These are phyloP conservation scores for Acrocephalus kingi DNA, from an alignment of 2,113 vertebrate genomes.

Conservation along the genomic window DNA sequence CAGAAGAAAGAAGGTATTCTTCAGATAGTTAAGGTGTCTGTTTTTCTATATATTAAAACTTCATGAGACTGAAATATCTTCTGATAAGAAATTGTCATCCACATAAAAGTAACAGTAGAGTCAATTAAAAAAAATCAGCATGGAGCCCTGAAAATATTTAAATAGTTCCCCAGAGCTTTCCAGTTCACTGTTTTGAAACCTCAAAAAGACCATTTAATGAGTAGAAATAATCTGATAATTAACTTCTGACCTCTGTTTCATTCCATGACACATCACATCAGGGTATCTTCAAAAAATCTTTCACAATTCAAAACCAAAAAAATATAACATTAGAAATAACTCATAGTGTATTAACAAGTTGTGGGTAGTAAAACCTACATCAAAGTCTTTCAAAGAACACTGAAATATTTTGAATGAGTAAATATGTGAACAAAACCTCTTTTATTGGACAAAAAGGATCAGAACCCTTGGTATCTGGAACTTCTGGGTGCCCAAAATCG, in stretches of 20 bases:
- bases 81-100: neutral
- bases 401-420: neutral
- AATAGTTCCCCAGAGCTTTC: neutral
- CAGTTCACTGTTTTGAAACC: neutral
- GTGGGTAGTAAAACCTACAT: neutral
- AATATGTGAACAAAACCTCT: neutral
- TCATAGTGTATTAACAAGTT: neutral
- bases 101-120: neutral
- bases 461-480: neutral
- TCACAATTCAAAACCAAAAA: neutral
- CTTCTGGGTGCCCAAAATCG: neutral
- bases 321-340: neutral
- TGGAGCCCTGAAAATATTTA: neutral
- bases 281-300: neutral
- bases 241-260: neutral
- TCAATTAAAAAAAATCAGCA: neutral
- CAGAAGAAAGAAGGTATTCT: neutral
- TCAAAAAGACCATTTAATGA: neutral
- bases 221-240: neutral
- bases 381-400: neutral
- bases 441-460: neutral
- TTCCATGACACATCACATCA: neutral
- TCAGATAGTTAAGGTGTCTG: neutral
- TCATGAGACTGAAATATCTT: neutral
- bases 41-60: neutral